A percentile compares a stretch with the other conserved stretches of the same genome.
Evolutionary conservation across 2,113 vertebrate genomes (phyloP).

Genomic region (Rana temporaria): DNA sequence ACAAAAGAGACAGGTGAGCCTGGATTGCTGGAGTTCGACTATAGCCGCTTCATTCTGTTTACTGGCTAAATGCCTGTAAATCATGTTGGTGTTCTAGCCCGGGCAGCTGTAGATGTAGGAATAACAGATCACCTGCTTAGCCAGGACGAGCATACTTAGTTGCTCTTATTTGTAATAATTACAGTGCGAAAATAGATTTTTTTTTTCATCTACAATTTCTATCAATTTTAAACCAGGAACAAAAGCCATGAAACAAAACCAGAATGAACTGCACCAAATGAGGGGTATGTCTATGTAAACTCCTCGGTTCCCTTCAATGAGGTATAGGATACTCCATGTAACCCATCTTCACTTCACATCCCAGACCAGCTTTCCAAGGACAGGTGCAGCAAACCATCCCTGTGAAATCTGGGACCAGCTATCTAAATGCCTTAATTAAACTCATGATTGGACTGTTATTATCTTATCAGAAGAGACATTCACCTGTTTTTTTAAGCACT

Average conservation of each 20-base stretch:
- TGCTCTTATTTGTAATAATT: conserved; percentile 9
- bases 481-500: background rate
- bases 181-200: conserved; percentile 34
- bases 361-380: background rate
- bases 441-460: background rate
- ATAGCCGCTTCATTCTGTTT: conserved; percentile 16
- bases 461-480: background rate
- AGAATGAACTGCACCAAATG: background rate
- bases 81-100: background rate
- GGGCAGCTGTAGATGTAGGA: conserved; percentile 27
- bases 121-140: background rate
- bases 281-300: background rate
- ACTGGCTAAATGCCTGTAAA: conserved; percentile 25
- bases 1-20: background rate
- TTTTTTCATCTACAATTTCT: conserved; percentile 25
- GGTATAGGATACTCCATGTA: background rate
- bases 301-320: background rate
- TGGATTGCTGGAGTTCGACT: conserved; percentile 5
- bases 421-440: conserved; percentile 40
- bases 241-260: conserved; percentile 51
- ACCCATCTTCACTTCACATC: background rate
- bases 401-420: conserved; percentile 19
- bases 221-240: conserved; percentile 26
- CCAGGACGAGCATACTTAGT: conserved; percentile 25
- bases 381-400: background rate